Evolutionary conservation across 2,113 vertebrate species (phyloP).

Genomic region (Halichoerus grypus): DNA sequence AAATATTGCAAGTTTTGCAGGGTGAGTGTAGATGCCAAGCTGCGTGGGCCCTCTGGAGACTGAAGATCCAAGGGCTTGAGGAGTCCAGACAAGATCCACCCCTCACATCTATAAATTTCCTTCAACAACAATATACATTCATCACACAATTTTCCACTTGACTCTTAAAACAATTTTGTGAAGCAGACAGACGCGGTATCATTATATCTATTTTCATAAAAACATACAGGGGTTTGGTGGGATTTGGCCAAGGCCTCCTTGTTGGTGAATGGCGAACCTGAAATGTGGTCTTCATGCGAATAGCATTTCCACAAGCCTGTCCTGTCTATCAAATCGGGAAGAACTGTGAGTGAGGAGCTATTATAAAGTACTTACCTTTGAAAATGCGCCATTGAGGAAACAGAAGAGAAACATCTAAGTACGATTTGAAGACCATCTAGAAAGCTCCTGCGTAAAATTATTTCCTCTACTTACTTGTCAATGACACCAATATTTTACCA

Average conservation of each 20-base stretch:
- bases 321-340: background rate
- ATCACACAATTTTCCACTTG: background rate
- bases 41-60: background rate
- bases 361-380: background rate
- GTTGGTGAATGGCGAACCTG: background rate
- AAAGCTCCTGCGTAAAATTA: background rate
- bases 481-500: background rate
- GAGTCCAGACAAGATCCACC: background rate
- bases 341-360: background rate
- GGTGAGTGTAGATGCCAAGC: background rate
- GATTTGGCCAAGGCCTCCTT: background rate
- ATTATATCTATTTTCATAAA: background rate
- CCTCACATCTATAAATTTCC: background rate
- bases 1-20: background rate
- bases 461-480: background rate
- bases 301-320: background rate
- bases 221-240: background rate
- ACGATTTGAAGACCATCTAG: background rate
- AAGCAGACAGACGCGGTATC: background rate
- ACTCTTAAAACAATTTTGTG: background rate
- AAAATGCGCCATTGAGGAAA: background rate
- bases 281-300: background rate
- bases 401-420: background rate
- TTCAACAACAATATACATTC: conserved; percentile 46
- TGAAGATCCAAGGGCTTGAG: background rate